Conservation (phyloP, 2,888 invertebrate species). For the Troides oblongomaculatus region DNA sequence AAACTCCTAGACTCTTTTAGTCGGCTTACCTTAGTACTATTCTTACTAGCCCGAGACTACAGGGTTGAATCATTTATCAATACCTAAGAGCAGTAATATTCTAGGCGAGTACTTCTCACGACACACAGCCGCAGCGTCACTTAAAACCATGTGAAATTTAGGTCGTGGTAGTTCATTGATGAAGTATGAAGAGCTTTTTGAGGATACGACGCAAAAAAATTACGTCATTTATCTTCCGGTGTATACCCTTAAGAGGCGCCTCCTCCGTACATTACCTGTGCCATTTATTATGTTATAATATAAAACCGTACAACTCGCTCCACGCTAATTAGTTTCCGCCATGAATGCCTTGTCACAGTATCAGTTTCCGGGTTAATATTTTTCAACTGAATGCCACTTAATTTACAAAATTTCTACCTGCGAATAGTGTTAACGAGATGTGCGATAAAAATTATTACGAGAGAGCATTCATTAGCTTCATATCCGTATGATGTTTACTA, state of each 20-base stretch:
- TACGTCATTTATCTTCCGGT: background rate
- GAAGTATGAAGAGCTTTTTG: too few species aligned
- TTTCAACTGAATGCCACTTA: conserved; percentile 6
- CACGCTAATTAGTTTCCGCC: conserved; percentile 4
- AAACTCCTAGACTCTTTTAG: too few species aligned
- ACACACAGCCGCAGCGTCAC: too few species aligned
- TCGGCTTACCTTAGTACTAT: too few species aligned
- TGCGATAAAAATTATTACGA: background rate
- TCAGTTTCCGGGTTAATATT: conserved; percentile 5
- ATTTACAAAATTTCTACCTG: conserved; percentile 6
- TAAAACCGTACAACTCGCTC: conserved; percentile 3
- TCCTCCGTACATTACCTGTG: background rate
- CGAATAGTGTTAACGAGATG: background rate
- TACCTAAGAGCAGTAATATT: too few species aligned
- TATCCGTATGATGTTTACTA: background rate
- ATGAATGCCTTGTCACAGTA: conserved; percentile 12
- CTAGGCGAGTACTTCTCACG: too few species aligned
- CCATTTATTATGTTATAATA: conserved; percentile 2
- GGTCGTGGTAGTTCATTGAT: too few species aligned
- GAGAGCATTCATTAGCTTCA: background rate
- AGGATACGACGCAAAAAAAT: background rate
- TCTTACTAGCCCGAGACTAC: too few species aligned
- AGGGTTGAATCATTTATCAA: too few species aligned
- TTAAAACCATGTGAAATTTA: too few species aligned
- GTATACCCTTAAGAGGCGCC: background rate